A percentile compares a stretch with the other conserved stretches of the same genome.
phyloP scores from a whole-genome alignment of 2,888 invertebrate species.

The Allophyes oxyacanthae region DNA sequence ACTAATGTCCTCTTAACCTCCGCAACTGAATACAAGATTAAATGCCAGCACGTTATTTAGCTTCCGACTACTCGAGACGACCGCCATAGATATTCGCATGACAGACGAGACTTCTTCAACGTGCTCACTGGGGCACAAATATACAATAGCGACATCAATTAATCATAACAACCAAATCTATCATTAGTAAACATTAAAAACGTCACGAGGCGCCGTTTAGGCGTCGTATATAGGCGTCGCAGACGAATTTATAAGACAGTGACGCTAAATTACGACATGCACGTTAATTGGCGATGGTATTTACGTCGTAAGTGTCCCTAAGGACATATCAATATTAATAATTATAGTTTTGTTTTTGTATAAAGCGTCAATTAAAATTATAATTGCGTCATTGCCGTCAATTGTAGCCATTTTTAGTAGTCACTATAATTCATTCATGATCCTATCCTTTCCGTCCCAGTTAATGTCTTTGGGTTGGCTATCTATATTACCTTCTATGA shows the following conservation, averaged over 20 bases:
- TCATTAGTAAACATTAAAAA: conserved; percentile 44
- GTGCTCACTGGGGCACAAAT: conserved; percentile 27
- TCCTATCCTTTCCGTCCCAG: too few species aligned
- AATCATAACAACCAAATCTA: conserved; percentile 48
- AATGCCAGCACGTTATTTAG: too few species aligned
- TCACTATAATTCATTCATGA: too few species aligned
- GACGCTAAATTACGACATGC: conserved; percentile 60
- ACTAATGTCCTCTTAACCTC: too few species aligned
- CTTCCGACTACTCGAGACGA: neutral
- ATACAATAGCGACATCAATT: conserved; percentile 48
- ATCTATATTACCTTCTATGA: too few species aligned
- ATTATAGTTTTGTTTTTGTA: conserved; percentile 21
- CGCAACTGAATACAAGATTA: too few species aligned
- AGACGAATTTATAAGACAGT: conserved; percentile 48
- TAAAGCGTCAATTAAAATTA: conserved; percentile 4
- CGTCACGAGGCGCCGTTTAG: conserved; percentile 45
- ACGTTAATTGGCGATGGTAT: conserved; percentile 44
- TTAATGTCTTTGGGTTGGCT: too few species aligned
- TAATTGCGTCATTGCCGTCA: neutral
- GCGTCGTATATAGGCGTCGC: conserved; percentile 22
- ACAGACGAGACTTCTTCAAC: conserved; percentile 9
- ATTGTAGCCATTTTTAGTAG: neutral
- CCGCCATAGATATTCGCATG: conserved; percentile 14
- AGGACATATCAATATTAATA: conserved; percentile 47
- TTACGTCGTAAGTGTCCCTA: conserved; percentile 32